Evolutionary conservation across 2,113 vertebrate genomes (phyloP).

Genomic region (Corythaeola cristata): DNA sequence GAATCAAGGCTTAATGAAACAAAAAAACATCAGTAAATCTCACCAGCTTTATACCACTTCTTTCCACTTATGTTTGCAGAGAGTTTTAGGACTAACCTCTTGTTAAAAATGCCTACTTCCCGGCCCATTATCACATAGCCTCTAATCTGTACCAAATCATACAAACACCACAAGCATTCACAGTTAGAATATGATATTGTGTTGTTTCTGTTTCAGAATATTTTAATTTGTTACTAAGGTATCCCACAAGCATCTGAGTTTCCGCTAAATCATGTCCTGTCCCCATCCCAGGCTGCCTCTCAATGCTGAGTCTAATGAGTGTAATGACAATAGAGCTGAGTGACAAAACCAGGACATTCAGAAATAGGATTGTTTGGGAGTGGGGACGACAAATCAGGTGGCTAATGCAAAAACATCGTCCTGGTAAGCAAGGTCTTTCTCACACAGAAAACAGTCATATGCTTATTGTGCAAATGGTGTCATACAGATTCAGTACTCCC

Average conservation of each 20-base stretch:
- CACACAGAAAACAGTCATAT: fast-evolving
- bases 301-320: background rate
- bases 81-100: background rate
- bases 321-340: background rate
- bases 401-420: background rate
- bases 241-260: background rate
- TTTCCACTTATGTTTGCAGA: background rate
- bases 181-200: background rate
- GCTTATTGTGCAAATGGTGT: background rate
- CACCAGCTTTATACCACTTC: background rate
- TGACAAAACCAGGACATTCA: background rate
- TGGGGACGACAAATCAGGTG: background rate
- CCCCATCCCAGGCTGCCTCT: background rate
- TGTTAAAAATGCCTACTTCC: background rate
- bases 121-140: background rate
- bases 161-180: background rate
- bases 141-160: background rate
- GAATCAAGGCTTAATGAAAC: background rate
- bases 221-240: background rate
- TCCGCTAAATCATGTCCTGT: background rate
- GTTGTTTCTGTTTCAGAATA: background rate
- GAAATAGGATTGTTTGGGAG: background rate
- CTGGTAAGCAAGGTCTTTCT: background rate
- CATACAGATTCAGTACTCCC: background rate
- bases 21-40: background rate